Conservation (phyloP, 1,140 invertebrate species). For the Brachionus rubens region DNA sequence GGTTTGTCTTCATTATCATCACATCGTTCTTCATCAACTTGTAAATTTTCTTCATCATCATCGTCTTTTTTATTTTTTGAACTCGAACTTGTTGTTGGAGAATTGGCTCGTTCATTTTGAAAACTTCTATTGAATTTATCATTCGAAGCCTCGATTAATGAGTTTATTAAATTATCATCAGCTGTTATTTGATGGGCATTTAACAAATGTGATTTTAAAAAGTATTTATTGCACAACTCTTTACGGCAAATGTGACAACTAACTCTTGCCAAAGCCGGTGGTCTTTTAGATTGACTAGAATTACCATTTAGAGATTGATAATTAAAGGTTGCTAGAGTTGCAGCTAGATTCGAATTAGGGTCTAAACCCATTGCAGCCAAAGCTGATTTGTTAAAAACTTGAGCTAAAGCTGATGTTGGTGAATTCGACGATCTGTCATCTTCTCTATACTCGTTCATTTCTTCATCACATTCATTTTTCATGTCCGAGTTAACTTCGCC, state of each 20-base stretch:
- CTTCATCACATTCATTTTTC: slow-evolving; percentile 26
- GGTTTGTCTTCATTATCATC: background rate
- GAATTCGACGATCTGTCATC: background rate
- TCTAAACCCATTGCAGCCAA: background rate
- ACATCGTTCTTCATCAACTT: background rate
- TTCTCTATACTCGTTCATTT: background rate
- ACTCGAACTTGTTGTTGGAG: background rate
- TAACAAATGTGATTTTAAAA: slow-evolving; percentile 82
- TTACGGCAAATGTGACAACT: slow-evolving; percentile 54
- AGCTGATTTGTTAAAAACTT: background rate
- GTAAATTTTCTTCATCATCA: too few relatives aligned
- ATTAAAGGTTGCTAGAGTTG: too few relatives aligned
- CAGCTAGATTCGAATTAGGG: too few relatives aligned
- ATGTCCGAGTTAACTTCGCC: background rate
- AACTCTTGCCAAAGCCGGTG: slow-evolving; percentile 6
- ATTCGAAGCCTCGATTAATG: background rate
- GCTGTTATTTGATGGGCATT: slow-evolving; percentile 87
- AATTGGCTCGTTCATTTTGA: background rate
- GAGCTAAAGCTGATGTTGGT: too few relatives aligned
- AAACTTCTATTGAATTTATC: too few relatives aligned
- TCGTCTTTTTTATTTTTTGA: background rate
- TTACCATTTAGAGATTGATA: background rate
- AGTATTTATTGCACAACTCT: slow-evolving; percentile 91
- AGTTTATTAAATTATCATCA: slow-evolving; percentile 34
- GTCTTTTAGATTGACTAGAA: background rate